phyloP scores from a whole-genome alignment of 2,888 invertebrate species.

The Drosophila kanekoi region DNA sequence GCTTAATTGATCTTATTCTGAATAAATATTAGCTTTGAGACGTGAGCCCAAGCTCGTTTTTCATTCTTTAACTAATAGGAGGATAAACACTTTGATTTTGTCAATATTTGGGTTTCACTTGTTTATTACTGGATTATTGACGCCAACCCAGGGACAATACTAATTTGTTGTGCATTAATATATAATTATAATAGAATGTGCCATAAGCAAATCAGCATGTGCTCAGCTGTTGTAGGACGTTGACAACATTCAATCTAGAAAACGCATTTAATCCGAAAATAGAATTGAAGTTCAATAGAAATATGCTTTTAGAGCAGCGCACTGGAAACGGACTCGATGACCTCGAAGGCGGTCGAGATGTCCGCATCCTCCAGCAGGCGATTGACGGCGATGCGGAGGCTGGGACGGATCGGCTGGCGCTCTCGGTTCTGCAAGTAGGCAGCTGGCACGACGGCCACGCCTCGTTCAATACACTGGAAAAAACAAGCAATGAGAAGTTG shows the following conservation, averaged over 20 bases:
- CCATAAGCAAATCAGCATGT: conserved; percentile 3
- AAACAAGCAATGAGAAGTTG: conserved; percentile 8
- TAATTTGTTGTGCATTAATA: conserved; percentile 4
- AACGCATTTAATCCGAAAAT: conserved; percentile 18
- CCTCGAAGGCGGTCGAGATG: conserved; percentile 86
- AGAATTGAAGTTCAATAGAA: conserved; percentile 3
- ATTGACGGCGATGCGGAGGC: conserved; percentile 90
- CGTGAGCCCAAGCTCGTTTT: too few relatives aligned
- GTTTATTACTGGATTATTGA: conserved; percentile 3
- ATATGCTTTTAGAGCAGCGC: conserved; percentile 74
- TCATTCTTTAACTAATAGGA: too few relatives aligned
- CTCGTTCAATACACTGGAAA: conserved; percentile 87
- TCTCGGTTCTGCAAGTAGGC: conserved; percentile 90
- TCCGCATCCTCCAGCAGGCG: conserved; percentile 88
- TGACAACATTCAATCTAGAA: conserved; percentile 20
- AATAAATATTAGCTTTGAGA: too few relatives aligned
- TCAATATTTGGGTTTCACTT: background rate
- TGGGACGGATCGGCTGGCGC: conserved; percentile 88
- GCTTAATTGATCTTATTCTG: too few relatives aligned
- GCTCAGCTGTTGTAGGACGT: conserved; percentile 18
- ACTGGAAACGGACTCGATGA: conserved; percentile 85
- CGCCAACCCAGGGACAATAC: conserved; percentile 4
- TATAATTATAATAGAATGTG: conserved; percentile 11
- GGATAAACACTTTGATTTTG: background rate
- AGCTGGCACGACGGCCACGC: conserved; percentile 90